These are phyloP conservation scores for Antennarius maculatus DNA, from an alignment of 2,797 vertebrate species.

Conservation along the genomic window DNA sequence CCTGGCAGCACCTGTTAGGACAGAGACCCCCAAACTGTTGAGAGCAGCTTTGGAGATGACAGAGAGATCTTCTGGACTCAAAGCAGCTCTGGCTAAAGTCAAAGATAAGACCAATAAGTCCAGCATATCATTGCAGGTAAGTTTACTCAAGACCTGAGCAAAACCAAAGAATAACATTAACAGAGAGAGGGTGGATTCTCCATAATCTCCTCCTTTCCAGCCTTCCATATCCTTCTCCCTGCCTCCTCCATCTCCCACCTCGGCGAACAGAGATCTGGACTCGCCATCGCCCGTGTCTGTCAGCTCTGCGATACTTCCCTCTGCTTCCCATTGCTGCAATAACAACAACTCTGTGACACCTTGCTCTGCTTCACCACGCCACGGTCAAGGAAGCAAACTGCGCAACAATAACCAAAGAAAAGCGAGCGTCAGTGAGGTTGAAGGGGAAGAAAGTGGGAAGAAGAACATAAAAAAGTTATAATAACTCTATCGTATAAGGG, in stretches of 20 bases:
- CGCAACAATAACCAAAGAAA: neutral
- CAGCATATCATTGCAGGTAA: constrained; percentile 81
- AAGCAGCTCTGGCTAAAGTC: constrained; percentile 82
- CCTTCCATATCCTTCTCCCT: constrained; percentile 72
- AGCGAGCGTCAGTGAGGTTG: constrained; percentile 29
- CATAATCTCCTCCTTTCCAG: constrained; percentile 58
- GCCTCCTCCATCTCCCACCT: constrained; percentile 56
- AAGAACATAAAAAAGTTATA: constrained; percentile 46
- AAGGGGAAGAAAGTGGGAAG: constrained; percentile 23
- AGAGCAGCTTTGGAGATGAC: constrained; percentile 86
- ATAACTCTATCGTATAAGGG: neutral
- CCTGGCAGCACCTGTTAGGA: constrained; percentile 77
- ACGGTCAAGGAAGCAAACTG: neutral
- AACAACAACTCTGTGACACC: constrained; percentile 28
- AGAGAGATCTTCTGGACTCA: constrained; percentile 80
- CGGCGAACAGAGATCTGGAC: constrained; percentile 44
- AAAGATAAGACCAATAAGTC: constrained; percentile 85
- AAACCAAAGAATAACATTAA: neutral
- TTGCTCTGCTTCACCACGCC: constrained; percentile 13
- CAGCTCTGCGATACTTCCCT: constrained; percentile 55
- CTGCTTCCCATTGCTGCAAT: constrained; percentile 43
- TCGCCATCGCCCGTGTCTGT: constrained; percentile 65
- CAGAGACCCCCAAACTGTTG: constrained; percentile 90
- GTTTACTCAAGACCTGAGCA: neutral
- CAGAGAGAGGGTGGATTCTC: neutral